A percentile compares a stretch with the other conserved stretches of the same genome.
These are phyloP conservation scores for Dryobates pubescens DNA, from an alignment of 2,797 vertebrate species.

Conservation along the genomic window DNA sequence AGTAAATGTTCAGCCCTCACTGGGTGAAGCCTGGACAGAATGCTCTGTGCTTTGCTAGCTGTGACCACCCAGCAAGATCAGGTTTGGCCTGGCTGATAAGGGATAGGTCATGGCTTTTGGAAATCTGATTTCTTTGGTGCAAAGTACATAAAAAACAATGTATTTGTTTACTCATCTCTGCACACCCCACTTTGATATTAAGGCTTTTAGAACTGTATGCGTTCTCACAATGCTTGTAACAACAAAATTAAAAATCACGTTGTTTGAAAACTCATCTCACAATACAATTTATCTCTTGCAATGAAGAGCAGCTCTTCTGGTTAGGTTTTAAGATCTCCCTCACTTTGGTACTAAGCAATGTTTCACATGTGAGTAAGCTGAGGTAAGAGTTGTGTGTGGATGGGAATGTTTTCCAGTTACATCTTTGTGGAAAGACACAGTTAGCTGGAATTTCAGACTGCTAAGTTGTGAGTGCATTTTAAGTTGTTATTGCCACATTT, in stretches of 20 bases:
- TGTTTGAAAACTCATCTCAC: background rate
- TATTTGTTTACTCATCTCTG: background rate
- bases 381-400: background rate
- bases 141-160: background rate
- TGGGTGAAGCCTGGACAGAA: background rate
- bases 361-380: background rate
- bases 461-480: background rate
- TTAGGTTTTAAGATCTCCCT: background rate
- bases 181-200: background rate
- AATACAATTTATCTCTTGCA: background rate
- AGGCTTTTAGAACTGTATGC: background rate
- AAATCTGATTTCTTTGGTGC: background rate
- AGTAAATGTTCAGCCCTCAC: background rate
- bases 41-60: background rate
- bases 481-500: background rate
- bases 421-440: background rate
- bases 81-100: background rate
- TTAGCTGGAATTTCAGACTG: background rate
- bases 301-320: background rate
- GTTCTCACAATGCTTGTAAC: background rate
- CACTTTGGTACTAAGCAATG: background rate
- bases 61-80: conserved; percentile 9
- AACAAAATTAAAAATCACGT: background rate
- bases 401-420: background rate
- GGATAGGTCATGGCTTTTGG: background rate